Conservation (phyloP, 2,113 vertebrate species). For the Microcebus lehilahytsara region DNA sequence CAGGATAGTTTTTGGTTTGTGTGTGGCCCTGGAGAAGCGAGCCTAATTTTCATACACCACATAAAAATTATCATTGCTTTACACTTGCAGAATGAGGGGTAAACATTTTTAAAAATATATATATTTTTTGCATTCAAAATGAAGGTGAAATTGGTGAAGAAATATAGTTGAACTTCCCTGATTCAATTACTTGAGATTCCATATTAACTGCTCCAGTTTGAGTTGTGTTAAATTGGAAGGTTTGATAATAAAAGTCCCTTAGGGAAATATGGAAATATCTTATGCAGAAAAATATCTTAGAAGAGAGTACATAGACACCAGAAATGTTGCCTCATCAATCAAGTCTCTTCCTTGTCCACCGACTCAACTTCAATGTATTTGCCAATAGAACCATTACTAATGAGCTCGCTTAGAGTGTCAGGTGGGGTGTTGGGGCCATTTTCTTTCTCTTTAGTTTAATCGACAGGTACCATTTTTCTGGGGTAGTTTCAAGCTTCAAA, state of each 20-base stretch:
- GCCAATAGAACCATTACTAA: background rate
- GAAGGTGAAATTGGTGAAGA: background rate
- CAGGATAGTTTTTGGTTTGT: background rate
- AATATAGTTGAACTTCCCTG: background rate
- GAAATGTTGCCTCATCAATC: background rate
- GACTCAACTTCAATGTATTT: slow-evolving; percentile 35
- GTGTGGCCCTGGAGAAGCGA: background rate
- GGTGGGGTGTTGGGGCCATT: background rate
- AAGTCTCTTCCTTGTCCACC: background rate
- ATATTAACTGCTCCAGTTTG: background rate
- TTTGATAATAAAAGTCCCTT: background rate
- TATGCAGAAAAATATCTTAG: background rate
- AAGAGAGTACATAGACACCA: background rate
- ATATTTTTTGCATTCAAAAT: background rate
- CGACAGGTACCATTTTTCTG: background rate
- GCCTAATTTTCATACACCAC: background rate
- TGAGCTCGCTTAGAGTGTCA: background rate
- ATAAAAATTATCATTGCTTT: background rate
- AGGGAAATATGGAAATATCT: background rate
- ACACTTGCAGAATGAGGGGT: background rate
- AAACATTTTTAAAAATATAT: background rate
- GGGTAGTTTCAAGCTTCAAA: background rate
- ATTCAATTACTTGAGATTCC: background rate
- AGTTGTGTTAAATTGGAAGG: slow-evolving; percentile 13
- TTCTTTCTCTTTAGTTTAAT: background rate